phyloP scores from a whole-genome alignment of 2,888 invertebrate genomes.

The Ochropacha duplaris region DNA sequence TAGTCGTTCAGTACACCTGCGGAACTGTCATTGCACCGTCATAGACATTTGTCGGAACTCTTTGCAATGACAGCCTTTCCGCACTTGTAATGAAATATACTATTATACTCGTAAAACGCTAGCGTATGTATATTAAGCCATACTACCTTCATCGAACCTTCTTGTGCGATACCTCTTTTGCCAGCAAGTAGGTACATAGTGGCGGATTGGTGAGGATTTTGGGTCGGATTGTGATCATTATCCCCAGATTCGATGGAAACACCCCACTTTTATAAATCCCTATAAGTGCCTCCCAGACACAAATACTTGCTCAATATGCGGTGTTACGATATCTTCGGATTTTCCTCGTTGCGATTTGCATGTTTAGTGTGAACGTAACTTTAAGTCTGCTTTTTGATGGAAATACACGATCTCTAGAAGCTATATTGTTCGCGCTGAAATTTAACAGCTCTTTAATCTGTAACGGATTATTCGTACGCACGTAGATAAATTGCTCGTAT shows the following conservation, averaged over 20 bases:
- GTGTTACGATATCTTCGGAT: slow-evolving; percentile 41
- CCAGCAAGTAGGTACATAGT: slow-evolving; percentile 31
- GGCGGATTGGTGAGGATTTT: slow-evolving; percentile 46
- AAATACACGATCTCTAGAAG: slow-evolving; percentile 4
- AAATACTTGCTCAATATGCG: slow-evolving; percentile 53
- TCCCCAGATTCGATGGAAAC: slow-evolving; percentile 57
- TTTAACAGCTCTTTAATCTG: not conserved
- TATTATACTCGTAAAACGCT: not conserved
- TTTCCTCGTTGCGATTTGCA: slow-evolving; percentile 46
- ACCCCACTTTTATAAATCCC: slow-evolving; percentile 58
- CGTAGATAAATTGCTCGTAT: not conserved
- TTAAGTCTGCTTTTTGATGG: slow-evolving; percentile 23
- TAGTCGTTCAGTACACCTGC: no score
- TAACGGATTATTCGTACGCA: not conserved
- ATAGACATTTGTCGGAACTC: no score
- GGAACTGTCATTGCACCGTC: no score
- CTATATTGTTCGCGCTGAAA: not conserved
- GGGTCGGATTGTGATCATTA: slow-evolving; percentile 63
- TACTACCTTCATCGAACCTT: slow-evolving; percentile 2
- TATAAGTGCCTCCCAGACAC: slow-evolving; percentile 50
- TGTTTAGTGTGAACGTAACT: slow-evolving; percentile 41
- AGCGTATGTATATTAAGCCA: not conserved
- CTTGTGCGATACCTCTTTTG: slow-evolving; percentile 17
- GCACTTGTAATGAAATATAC: no score
- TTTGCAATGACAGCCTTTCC: no score